Evolutionary conservation across 2,113 vertebrate genomes (phyloP).

Genomic region (Psittacara wagleri): DNA sequence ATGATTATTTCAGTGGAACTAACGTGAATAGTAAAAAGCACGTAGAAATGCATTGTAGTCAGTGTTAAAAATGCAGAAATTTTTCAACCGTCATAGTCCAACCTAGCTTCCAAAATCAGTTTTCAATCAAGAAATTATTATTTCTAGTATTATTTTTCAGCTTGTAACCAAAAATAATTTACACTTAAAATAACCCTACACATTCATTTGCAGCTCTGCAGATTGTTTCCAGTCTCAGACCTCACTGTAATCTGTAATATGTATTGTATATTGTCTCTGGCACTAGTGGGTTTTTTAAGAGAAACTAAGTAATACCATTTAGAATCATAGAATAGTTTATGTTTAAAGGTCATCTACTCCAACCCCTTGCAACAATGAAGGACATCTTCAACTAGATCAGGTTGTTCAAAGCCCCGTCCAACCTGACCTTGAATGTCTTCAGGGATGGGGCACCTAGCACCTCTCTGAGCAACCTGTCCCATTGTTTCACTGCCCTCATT

Average conservation of each 20-base stretch:
- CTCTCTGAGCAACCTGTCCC: not conserved
- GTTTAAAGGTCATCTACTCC: not conserved
- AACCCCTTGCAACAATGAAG: not conserved
- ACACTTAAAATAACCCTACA: not conserved
- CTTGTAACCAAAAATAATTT: not conserved
- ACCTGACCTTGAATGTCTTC: not conserved
- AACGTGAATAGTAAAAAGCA: not conserved
- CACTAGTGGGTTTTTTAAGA: not conserved
- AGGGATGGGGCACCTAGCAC: fast-evolving
- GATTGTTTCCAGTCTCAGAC: not conserved
- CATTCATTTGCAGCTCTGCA: not conserved
- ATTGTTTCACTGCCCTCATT: not conserved
- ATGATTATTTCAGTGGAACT: not conserved
- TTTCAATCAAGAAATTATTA: not conserved
- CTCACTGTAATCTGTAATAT: not conserved
- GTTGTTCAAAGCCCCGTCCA: not conserved
- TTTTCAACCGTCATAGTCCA: not conserved
- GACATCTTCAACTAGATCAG: not conserved
- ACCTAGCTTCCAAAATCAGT: not conserved
- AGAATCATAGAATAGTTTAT: not conserved
- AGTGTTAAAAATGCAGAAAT: not conserved
- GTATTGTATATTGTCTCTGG: not conserved
- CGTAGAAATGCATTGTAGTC: not conserved
- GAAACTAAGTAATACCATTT: not conserved
- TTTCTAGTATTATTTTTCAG: not conserved